phyloP scores from a whole-genome alignment of 2,888 invertebrate genomes.

The Helobdella robusta region DNA sequence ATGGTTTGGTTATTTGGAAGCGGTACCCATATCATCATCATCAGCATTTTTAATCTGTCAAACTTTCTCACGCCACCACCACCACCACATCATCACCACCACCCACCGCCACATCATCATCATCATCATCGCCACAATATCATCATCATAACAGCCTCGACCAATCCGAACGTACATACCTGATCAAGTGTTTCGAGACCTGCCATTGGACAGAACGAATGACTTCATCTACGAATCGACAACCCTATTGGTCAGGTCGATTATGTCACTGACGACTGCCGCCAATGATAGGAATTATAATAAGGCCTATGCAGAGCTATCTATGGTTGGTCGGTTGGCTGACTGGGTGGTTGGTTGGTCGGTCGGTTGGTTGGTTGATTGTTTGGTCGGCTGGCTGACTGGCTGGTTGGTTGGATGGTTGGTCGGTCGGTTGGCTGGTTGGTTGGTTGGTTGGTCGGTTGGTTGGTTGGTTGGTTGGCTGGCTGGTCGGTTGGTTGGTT shows the following conservation, averaged over 20 bases:
- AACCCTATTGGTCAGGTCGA: slow-evolving; percentile 5
- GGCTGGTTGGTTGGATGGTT: no score
- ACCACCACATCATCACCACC: background rate
- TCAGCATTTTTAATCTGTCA: background rate
- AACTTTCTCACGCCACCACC: background rate
- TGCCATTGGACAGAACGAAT: background rate
- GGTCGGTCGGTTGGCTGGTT: no score
- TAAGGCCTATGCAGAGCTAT: slow-evolving; percentile 13
- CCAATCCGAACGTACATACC: no score
- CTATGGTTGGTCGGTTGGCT: slow-evolving; percentile 3
- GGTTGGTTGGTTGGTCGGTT: no score
- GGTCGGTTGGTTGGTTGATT: no score
- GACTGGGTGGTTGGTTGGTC: no score
- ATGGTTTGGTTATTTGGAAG: no score
- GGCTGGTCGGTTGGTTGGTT: no score
- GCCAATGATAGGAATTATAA: slow-evolving; percentile 4
- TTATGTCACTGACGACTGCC: slow-evolving; percentile 9
- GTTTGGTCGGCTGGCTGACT: no score
- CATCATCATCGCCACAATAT: background rate
- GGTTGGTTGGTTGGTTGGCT: no score
- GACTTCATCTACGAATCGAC: slow-evolving; percentile 15
- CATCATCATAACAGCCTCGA: slow-evolving; percentile 21
- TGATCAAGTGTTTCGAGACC: background rate
- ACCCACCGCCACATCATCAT: background rate
- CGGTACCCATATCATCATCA: slow-evolving; percentile 6